Conservation (phyloP, 2,888 invertebrate genomes). For the Plebejus argus region DNA sequence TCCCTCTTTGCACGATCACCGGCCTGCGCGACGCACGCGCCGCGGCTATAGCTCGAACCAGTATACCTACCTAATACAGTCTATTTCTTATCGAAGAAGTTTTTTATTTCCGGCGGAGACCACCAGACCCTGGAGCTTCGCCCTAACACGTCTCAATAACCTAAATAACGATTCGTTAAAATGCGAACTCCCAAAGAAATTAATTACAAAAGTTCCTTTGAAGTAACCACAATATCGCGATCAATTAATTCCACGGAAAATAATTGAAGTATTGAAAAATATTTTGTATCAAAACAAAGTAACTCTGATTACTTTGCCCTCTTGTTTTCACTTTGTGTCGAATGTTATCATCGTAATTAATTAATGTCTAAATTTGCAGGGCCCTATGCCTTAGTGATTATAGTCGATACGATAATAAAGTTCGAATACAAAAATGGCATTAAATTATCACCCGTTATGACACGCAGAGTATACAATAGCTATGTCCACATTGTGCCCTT, state of each 20-base stretch:
- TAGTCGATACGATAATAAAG: neutral
- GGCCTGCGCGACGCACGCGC: too few relatives aligned
- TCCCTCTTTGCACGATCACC: too few relatives aligned
- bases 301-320: slow-evolving; percentile 15
- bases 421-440: too few relatives aligned
- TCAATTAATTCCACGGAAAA: neutral
- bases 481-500: too few relatives aligned
- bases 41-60: too few relatives aligned
- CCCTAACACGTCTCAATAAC: neutral
- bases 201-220: slow-evolving; percentile 25
- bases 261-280: slow-evolving; percentile 18
- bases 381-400: neutral
- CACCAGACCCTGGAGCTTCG: too few relatives aligned
- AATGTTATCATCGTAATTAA: slow-evolving; percentile 15
- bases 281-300: slow-evolving; percentile 26
- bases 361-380: neutral
- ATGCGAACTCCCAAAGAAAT: slow-evolving; percentile 18
- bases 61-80: too few relatives aligned
- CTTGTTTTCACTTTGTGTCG: neutral
- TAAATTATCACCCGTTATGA: too few relatives aligned
- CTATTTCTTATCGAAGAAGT: too few relatives aligned
- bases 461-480: too few relatives aligned
- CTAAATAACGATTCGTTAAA: slow-evolving; percentile 19
- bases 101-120: too few relatives aligned
- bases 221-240: slow-evolving; percentile 1